Evolutionary conservation across 2,797 vertebrate genomes (phyloP).

Genomic region (Protonibea diacanthus): DNA sequence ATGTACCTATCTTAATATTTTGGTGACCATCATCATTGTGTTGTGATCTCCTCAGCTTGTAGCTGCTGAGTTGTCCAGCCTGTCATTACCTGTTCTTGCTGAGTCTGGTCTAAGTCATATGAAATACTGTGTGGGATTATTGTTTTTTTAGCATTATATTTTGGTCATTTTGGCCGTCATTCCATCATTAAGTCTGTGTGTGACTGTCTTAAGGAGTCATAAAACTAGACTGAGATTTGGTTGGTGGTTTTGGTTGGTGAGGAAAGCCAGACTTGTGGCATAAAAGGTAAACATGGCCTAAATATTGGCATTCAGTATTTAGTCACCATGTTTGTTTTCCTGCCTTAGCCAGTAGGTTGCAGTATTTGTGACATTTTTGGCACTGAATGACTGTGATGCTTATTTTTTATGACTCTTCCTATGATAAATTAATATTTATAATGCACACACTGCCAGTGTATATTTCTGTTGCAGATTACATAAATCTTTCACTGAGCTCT

Average conservation of each 20-base stretch:
- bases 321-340: neutral
- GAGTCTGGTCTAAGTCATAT: neutral
- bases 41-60: neutral
- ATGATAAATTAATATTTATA: neutral
- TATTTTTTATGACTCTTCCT: neutral
- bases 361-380: conserved; percentile 26
- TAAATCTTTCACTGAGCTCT: neutral
- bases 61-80: neutral
- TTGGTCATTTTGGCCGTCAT: neutral
- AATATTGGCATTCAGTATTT: neutral
- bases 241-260: neutral
- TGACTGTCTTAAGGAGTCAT: neutral
- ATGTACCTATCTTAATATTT: neutral
- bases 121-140: neutral
- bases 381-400: neutral
- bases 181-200: neutral
- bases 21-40: neutral
- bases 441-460: neutral
- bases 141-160: neutral
- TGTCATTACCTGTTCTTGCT: neutral
- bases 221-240: neutral
- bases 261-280: neutral
- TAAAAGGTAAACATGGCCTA: conserved; percentile 6
- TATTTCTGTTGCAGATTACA: neutral
- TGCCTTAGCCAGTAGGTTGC: conserved; percentile 14